phyloP scores from a whole-genome alignment of 53 echinoderm and acorn worm species.

The Hippasteria phrygiana region DNA sequence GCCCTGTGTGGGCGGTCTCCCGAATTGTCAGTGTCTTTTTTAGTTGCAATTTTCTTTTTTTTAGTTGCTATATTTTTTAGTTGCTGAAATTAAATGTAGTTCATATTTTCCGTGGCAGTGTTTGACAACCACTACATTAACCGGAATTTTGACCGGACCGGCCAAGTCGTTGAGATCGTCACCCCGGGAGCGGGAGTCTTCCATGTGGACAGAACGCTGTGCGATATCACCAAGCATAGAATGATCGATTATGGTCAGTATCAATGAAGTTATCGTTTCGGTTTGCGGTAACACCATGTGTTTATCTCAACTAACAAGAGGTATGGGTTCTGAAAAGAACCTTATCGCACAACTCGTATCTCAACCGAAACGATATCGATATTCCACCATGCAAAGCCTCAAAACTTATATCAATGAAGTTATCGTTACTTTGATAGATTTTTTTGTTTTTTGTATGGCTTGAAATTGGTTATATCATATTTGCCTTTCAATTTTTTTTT shows the following conservation, averaged over 20 bases:
- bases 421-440: too few relatives aligned
- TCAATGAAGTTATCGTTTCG: neutral
- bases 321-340: too few relatives aligned
- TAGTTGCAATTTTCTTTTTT: neutral
- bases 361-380: too few relatives aligned
- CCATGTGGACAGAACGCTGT: slow-evolving; percentile 85
- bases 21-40: too few relatives aligned
- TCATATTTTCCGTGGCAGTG: slow-evolving; percentile 61
- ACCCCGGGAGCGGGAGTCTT: slow-evolving; percentile 96
- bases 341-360: too few relatives aligned
- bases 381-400: too few relatives aligned
- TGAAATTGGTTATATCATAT: too few relatives aligned
- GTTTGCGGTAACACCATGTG: neutral
- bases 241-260: slow-evolving; percentile 94
- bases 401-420: too few relatives aligned
- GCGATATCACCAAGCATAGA: slow-evolving; percentile 85
- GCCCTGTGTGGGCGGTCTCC: too few relatives aligned
- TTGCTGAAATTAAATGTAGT: neutral
- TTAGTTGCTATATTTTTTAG: neutral
- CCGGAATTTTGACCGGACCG: slow-evolving; percentile 97
- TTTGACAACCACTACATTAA: slow-evolving; percentile 99
- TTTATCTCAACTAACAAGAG: too few relatives aligned
- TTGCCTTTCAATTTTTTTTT: too few relatives aligned
- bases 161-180: slow-evolving; percentile 86
- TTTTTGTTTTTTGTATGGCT: too few relatives aligned